Conservation (phyloP, 2,113 vertebrate species). For the Opisthocomus hoazin region DNA sequence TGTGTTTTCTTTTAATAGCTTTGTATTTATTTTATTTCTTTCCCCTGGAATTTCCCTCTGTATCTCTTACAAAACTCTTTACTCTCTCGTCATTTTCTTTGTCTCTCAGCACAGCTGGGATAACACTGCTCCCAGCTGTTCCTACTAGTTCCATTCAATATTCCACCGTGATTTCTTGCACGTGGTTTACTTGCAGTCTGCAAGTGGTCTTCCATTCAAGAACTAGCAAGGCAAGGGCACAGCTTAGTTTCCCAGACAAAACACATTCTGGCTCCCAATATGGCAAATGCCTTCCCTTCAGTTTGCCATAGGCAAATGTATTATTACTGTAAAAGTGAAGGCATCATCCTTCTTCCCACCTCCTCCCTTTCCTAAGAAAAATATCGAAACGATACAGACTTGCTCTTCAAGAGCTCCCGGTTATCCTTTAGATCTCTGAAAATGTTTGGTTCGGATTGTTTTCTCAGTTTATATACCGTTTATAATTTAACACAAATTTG, state of each 20-base stretch:
- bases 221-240: not conserved
- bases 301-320: not conserved
- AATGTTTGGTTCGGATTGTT: not conserved
- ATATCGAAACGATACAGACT: not conserved
- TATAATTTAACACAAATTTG: not conserved
- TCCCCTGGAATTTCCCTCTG: not conserved
- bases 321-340: not conserved
- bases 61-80: not conserved
- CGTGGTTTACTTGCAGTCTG: not conserved
- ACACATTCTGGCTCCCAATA: not conserved
- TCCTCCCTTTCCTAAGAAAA: not conserved
- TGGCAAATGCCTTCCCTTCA: not conserved
- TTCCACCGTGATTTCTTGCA: not conserved
- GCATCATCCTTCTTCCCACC: not conserved
- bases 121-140: not conserved
- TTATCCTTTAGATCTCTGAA: not conserved
- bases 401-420: not conserved
- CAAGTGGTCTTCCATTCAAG: not conserved
- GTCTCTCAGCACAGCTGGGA: not conserved
- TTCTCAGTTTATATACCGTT: not conserved
- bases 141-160: not conserved
- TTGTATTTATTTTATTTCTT: not conserved
- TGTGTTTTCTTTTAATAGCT: not conserved
- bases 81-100: not conserved
- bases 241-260: not conserved